Percentiles rank a stretch among this genome's conserved stretches.
Conservation (phyloP, 2,113 vertebrate genomes). For the Larimichthys crocea region DNA sequence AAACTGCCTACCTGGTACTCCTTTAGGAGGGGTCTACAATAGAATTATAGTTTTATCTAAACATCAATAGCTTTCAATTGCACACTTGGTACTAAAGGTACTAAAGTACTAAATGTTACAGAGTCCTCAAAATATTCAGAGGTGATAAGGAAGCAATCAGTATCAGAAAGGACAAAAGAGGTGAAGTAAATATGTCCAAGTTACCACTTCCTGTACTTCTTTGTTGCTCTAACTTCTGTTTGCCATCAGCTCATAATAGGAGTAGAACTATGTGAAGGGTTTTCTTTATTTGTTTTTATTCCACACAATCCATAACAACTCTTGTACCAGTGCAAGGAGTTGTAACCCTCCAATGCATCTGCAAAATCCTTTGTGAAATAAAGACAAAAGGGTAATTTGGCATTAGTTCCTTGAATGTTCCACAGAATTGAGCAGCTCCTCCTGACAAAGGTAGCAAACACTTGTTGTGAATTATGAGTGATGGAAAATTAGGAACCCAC, state of each 20-base stretch:
- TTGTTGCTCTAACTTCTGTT: neutral
- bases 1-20: neutral
- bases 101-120: neutral
- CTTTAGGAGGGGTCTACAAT: neutral
- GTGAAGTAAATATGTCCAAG: neutral
- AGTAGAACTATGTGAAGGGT: neutral
- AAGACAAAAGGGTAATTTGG: neutral
- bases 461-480: neutral
- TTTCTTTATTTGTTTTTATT: neutral
- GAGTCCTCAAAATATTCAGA: slow-evolving; percentile 8
- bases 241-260: neutral
- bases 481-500: neutral
- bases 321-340: neutral
- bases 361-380: neutral
- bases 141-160: neutral
- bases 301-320: no score
- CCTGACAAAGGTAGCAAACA: no score
- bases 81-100: no score
- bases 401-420: neutral
- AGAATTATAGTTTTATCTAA: neutral
- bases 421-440: neutral
- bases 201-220: neutral
- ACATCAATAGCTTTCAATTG: neutral
- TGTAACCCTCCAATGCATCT: neutral
- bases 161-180: neutral